Base-by-base conservation (phyloP, 2,113 vertebrate genomes). In the Sapayoa aenigma region DNA sequence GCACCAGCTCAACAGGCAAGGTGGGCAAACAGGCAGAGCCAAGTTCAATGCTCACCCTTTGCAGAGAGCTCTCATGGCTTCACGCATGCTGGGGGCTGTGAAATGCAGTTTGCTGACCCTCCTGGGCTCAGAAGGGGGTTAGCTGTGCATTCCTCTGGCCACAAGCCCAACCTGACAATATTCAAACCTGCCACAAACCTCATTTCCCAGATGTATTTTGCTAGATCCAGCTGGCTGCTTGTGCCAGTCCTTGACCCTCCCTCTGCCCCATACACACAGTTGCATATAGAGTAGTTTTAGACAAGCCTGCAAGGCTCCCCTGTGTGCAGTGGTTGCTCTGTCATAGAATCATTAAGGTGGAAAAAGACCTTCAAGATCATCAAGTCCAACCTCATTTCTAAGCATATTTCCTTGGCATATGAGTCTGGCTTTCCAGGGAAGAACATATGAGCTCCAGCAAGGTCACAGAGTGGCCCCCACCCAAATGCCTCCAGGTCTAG, bases 281-380 rank as follows among this genome's bases (percentile, higher is more conserved):
- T n/a, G n/a, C n/a, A n/a, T n/a, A n/a, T 17, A 10, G 0, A 68
- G 24, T 31, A 91, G 72, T 42, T 83, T 79, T 50, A 25, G 42
- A 80, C 12, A 47, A 58, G 46, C 35, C 0, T 62, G 0, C 59
- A 20, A 86, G 31, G 39, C 28, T 66, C 14, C 46, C 69, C 63
- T 4, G 9, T 59, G 35, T 3, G 1, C 4, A 1, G 12, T 1
- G 0, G 7, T 53, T 4, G 31, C 41, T 49, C 63, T 33, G 41
- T 42, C 27, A 42, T 4, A 28, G 18, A 63, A 69, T 28, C 27
- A 42, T 37, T 56, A 77, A 49, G 31, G 22, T 5, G 77, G 65
- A 56, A 63, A 90, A 90, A 77, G 12, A 33, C 27, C 63, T 71
- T 12, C 25, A 77, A 47, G 28, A 25, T 53, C 39, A 89, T 41